Evolutionary conservation across 2,888 invertebrate genomes (phyloP), one percentile per base, ranked within the genome.

Genomic region (Tinea pellionella): DNA sequence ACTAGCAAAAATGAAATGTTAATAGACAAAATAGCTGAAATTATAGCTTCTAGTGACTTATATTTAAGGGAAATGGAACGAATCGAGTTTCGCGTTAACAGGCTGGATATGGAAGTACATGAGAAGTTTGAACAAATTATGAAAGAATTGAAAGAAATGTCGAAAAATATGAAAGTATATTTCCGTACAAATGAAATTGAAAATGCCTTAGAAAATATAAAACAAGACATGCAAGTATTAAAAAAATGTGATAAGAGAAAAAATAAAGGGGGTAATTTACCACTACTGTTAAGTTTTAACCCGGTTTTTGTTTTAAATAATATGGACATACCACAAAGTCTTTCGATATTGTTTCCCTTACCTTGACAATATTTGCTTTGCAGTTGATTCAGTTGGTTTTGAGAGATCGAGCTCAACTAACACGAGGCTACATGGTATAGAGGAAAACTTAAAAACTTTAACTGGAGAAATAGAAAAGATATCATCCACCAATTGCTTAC

Each of bases 41-140:
- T 76, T 0, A 74, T 88, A 24, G 77, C 82, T 1, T 74, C 81
- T 2, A 84, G 80, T 64, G 87, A 86, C 66, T 84, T 78, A 62
- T 86, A 83, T 66, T 70, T 88, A 1, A 85, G 86, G 62, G 85
- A 83, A 68, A 72, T 87, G n/a, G 86, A 87, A 37, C 78, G 75
- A 63, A 82, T 88, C 60, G 81, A 84, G 63, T 87, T 78, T 61
- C 71, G 78, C 69, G 65, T 87, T 18, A 87, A 85, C 62, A 71
- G 86, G 19, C 65, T 86, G 42, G 85, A 86, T 61, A 83, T 82
- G 60, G 86, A 86, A 70, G 70, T 86, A 6, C 86, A 86, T 61
- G 85, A 86, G 62, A 86, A 84, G 66, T 77, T 83, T 0, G 81
- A 82, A 60, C 70, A 63, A 2, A 84, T 86, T 58, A 62, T 83